Base-by-base conservation (phyloP, 2,888 invertebrate genomes). In the Meloe dianella region DNA sequence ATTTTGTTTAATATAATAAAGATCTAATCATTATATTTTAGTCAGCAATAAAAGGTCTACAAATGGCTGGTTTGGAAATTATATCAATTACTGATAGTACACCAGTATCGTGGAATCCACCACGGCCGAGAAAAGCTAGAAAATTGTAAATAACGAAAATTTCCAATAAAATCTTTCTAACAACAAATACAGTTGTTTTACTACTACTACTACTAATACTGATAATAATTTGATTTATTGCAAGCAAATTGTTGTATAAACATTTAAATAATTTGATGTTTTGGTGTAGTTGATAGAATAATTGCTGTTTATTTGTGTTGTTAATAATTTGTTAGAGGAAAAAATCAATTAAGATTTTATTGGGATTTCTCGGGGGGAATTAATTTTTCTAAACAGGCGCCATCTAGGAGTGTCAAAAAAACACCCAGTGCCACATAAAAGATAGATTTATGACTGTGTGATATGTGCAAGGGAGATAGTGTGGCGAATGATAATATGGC, bases 81-180 rank as follows among this genome's bases (percentile, higher is more conserved):
- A 87, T 97, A 20, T 97, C 97, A 7, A 89, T 98, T 63, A 96
- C 97, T n/a, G 98, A 98, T 81, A 89, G 86, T 75, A 97, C 98
- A 0, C 89, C 87, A 63, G 91, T 97, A 6, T 92, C 94, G 0
- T 93, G 91, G 90, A 89, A 89, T 82, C 92, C 94, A 35, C 92
- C 92, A 3, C 86, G 97, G 69, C 90, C 97, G 30, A 89, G 93
- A 76, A 97, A 97, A 85, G 91, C 90, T 64, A 90, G 92, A 78
- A 90, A 93, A 85, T 84, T 97, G 80, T 97, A 91, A 88, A 12
- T 20, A 47, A 47, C 8, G 17, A 17, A 5, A 20, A 20, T 47
- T 47, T 7, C 4, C 20, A 9, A 47, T 38, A 38, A n/a, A 1
- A 4, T 38, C 4, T 14, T 14, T 3, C 14, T 7, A 38, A 38